phyloP scores from a whole-genome alignment of 2,888 invertebrate genomes.

The Linnaemya tessellans region DNA sequence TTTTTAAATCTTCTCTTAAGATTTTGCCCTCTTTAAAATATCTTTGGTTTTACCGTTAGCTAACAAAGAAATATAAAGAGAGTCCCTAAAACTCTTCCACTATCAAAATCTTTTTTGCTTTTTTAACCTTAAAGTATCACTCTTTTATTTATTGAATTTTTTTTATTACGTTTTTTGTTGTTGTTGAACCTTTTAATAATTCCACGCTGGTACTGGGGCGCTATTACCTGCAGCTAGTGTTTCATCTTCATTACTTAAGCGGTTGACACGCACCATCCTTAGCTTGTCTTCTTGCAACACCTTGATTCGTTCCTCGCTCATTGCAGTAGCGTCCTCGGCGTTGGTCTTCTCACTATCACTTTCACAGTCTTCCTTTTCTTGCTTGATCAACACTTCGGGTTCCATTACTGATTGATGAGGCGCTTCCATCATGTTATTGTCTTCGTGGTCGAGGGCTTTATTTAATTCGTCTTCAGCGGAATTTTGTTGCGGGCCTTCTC shows the following conservation, averaged over 20 bases:
- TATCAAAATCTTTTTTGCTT: constrained; percentile 3
- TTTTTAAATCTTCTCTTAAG: constrained; percentile 34
- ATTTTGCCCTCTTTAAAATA: constrained; percentile 44
- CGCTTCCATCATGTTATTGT: constrained; percentile 73
- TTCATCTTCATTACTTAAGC: constrained; percentile 77
- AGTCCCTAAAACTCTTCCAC: constrained; percentile 14
- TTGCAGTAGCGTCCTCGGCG: constrained; percentile 40
- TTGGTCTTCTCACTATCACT: constrained; percentile 73
- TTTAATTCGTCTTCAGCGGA: constrained; percentile 50
- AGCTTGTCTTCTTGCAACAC: constrained; percentile 79
- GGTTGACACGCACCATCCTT: constrained; percentile 78
- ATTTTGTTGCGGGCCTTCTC: constrained; percentile 88
- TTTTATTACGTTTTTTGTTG: too few relatives aligned
- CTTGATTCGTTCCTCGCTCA: constrained; percentile 72
- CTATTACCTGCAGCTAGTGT: constrained; percentile 55
- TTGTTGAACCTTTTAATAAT: constrained; percentile 73
- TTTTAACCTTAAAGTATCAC: constrained; percentile 30
- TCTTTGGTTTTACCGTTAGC: constrained; percentile 57
- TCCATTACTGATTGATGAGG: constrained; percentile 81
- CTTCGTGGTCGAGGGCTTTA: constrained; percentile 52
- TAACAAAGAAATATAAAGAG: constrained; percentile 60
- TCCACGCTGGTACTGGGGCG: constrained; percentile 75
- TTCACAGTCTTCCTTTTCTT: constrained; percentile 81
- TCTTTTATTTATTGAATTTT: not conserved
- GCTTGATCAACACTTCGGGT: constrained; percentile 81